Evolutionary conservation across 2,888 invertebrate genomes (phyloP).

Genomic region (Poecilobothrus nobilitatus): DNA sequence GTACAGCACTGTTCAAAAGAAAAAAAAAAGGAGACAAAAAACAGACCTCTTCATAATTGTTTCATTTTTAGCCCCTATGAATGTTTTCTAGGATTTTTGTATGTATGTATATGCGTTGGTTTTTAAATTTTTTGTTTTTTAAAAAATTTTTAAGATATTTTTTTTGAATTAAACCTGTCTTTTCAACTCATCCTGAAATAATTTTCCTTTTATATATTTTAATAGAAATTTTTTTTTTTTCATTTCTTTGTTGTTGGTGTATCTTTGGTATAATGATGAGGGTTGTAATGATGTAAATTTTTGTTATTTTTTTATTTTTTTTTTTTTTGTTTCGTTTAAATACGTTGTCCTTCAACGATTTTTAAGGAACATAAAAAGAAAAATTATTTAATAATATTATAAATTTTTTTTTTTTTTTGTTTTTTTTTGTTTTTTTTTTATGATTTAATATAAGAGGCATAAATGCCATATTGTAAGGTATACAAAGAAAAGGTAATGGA

Average conservation of each 20-base stretch:
- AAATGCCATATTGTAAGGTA: constrained; percentile 1
- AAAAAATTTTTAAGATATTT: too few species aligned
- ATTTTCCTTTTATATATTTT: too few species aligned
- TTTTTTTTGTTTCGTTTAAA: background rate
- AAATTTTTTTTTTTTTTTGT: background rate
- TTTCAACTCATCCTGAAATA: too few species aligned
- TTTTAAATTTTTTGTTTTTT: too few species aligned
- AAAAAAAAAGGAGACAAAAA: too few species aligned
- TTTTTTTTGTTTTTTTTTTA: background rate
- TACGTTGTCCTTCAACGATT: background rate
- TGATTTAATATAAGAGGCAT: background rate
- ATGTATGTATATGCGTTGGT: too few species aligned
- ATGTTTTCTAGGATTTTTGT: too few species aligned
- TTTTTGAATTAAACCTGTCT: too few species aligned
- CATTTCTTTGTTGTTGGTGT: background rate
- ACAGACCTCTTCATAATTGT: too few species aligned
- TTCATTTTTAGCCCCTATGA: too few species aligned
- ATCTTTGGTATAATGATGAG: background rate
- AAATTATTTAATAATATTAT: constrained; percentile 1
- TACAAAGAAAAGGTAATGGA: background rate
- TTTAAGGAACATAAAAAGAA: background rate
- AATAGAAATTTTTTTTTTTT: background rate
- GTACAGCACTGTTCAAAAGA: too few species aligned
- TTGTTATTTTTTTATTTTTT: background rate
- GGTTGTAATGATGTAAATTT: background rate